Evolutionary conservation across 2,888 invertebrate species (phyloP).

Genomic region (Eupithecia inturbata): DNA sequence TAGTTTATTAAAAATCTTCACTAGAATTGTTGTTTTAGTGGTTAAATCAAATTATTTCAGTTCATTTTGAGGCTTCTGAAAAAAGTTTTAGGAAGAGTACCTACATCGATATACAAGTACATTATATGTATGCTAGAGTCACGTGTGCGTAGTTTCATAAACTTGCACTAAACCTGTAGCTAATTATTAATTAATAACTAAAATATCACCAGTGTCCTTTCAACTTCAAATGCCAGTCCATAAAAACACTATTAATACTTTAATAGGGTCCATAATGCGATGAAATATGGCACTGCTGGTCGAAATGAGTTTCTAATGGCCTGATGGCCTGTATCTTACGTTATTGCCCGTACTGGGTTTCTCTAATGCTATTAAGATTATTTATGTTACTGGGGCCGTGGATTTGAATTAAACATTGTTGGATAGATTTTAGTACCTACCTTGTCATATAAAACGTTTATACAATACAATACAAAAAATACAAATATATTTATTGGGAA

Average conservation of each 20-base stretch:
- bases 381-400: not conserved
- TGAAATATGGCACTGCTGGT: conserved; percentile 14
- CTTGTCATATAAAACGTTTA: no score
- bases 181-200: no score
- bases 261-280: conserved; percentile 20
- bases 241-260: conserved; percentile 12
- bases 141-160: no score
- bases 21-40: conserved; percentile 4
- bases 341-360: not conserved
- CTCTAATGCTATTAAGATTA: not conserved
- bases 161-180: no score
- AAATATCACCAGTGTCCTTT: not conserved
- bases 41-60: not conserved
- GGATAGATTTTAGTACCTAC: not conserved
- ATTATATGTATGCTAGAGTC: no score
- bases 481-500: no score
- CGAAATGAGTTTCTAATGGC: conserved; percentile 28
- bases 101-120: no score
- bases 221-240: not conserved
- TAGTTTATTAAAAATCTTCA: conserved; percentile 4
- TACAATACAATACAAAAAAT: no score
- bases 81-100: not conserved
- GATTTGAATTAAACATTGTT: not conserved
- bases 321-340: conserved; percentile 19
- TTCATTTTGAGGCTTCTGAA: not conserved